Percentiles rank a stretch among this genome's conserved stretches.
Evolutionary conservation across 2,113 vertebrate species (phyloP).

Genomic region (Lynx canadensis): DNA sequence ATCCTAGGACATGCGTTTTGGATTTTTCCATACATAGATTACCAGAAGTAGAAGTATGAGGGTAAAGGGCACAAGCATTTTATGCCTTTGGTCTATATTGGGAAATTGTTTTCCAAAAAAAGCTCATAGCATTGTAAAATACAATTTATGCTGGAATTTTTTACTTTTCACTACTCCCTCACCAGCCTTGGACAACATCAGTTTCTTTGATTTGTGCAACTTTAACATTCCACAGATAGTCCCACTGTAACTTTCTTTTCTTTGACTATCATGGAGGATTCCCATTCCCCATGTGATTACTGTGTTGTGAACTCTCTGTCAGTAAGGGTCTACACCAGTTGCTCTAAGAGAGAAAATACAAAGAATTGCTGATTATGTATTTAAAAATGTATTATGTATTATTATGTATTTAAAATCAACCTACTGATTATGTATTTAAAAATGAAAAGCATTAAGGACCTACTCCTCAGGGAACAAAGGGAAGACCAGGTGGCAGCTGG

Average conservation of each 20-base stretch:
- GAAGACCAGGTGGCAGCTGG: neutral
- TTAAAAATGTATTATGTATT: neutral
- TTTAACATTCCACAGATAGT: neutral
- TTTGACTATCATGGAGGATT: neutral
- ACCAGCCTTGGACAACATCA: neutral
- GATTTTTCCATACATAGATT: slow-evolving; percentile 26
- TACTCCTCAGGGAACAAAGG: neutral
- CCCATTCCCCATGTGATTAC: neutral
- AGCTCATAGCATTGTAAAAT: neutral
- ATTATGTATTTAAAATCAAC: no score
- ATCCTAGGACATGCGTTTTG: neutral
- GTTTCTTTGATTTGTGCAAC: neutral
- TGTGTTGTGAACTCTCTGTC: neutral
- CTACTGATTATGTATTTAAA: neutral
- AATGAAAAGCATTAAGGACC: neutral
- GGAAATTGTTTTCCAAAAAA: slow-evolving; percentile 56
- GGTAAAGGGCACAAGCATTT: slow-evolving; percentile 30
- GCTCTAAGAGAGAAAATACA: neutral
- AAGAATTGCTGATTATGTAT: neutral
- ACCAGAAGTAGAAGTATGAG: slow-evolving; percentile 31
- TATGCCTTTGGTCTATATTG: slow-evolving; percentile 26
- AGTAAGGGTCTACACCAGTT: neutral
- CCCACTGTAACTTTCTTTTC: neutral
- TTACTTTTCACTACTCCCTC: neutral
- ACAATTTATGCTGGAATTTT: neutral